phyloP scores from a whole-genome alignment of 2,113 vertebrate species.

The Oryctolagus cuniculus region mOryCun1.1 NC_091451.1:19855001-19855500 shows the following conservation, averaged over 20 bases:
- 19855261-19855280: neutral
- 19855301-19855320: neutral
- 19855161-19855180: neutral
- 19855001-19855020: neutral
- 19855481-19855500: conserved; percentile 9
- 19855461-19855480: conserved; percentile 43
- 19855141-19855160: conserved; percentile 31
- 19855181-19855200: neutral
- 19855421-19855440: neutral
- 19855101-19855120: conserved; percentile 40
- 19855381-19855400: conserved; percentile 25
- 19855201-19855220: neutral
- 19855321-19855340: neutral
- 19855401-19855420: neutral
- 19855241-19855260: neutral
- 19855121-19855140: conserved; percentile 9
- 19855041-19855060: conserved; percentile 12
- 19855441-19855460: conserved; percentile 37
- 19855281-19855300: neutral
- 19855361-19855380: neutral
- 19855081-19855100: conserved; percentile 36
- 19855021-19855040: conserved; percentile 32
- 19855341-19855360: conserved; percentile 10
- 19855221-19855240: neutral
- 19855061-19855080: conserved; percentile 42